Base-by-base conservation (phyloP, 2,888 invertebrate genomes). In the Sminthurides aquaticus region DNA sequence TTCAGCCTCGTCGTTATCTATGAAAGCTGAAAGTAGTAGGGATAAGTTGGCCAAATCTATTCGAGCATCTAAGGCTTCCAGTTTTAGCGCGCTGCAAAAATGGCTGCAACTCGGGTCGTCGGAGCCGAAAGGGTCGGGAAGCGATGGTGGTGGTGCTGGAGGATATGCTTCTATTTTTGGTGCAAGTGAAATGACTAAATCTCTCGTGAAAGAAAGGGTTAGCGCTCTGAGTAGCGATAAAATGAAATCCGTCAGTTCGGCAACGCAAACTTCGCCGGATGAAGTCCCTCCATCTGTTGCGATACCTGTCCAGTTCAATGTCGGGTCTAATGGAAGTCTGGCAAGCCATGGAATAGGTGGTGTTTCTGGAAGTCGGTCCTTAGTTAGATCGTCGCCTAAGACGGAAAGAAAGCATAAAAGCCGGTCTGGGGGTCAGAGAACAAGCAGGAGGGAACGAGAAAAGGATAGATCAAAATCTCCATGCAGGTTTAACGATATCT, bases 241-340 rank as follows among this genome's bases (percentile, higher is more conserved):
- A 34, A 59, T 64, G 2, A 69, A 66, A 57, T 61, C 69, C 3
- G 62, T 66, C 1, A 67, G 69, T 20, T 83, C 85, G 11, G 85
- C 85, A 52, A 87, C 87, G 1, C 88, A 87, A 78, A 87, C 87
- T 0, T 87, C 87, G 28, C 87, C 87, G 0, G 86, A 85, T 76
- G 76, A 73, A 43, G 67, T 67, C 29, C 78, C 84, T 2, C 77
- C 82, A 3, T 77, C 79, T 2, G 78, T 81, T 1, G 67, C 70
- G 25, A 78, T 79, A 78, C 80, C 81, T 75, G 79, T 80, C 15
- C 84, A 85, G 75, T 86, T 87, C 76, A 84, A 82, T 61, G 85
- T 86, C 62, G 86, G 86, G 2, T 77, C 82, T 8, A 77, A 79
- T 2, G 79, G 81, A 18, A 84, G 72, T 83, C 86, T 70, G 79